Base-by-base conservation (phyloP, 2,113 vertebrate genomes). In the Urocynchramus pylzowi region DNA sequence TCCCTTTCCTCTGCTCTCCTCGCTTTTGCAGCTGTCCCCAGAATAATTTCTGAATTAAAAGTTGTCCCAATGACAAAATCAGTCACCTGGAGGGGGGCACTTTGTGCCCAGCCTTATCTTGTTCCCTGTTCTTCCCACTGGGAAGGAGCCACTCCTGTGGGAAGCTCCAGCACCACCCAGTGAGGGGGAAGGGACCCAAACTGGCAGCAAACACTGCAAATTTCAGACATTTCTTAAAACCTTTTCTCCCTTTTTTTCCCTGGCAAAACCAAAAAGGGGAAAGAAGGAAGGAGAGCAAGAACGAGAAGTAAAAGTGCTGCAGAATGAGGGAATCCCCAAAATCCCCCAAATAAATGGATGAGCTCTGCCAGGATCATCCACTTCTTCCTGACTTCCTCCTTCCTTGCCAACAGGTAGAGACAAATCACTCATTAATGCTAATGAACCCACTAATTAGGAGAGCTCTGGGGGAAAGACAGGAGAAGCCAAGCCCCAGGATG, bases 91-190 rank as follows among this genome's bases (percentile, higher is more conserved):
- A 42, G 39, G 16, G 47, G 39, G 16, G 5, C 42, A 22, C 6
- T 45, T 73, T 68, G 49, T 42, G 41, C 41, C 27, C 27, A 54
- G 17, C 35, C 13, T 13, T 71, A 39, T 44, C 31, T 47, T 35
- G 11, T 77, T 69, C 54, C 35, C 16, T 6, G 7, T 10, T 10
- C 2, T 0, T 3, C 21, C 2, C 0, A 2, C 35, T 13, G 64
- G 50, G 54, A 71, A 13, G 41, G 54, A 61, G 21, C 74, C 2
- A 0, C 33, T 37, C 33, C 26, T 27, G 7, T 13, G 7, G 2
- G 27, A 45, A 15, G 28, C 31, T 67, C 41, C 53, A 54, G 13
- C 22, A 24, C 3, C 45, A 23, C 37, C 1, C 0, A 31, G 26
- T 0, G 6, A 45, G 28, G 1, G 30, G 22, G 28, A 54, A 59